A percentile compares a stretch with the other conserved stretches of the same genome.
phyloP scores from a whole-genome alignment of 2,797 vertebrate species.

The Chelon auratus region DNA sequence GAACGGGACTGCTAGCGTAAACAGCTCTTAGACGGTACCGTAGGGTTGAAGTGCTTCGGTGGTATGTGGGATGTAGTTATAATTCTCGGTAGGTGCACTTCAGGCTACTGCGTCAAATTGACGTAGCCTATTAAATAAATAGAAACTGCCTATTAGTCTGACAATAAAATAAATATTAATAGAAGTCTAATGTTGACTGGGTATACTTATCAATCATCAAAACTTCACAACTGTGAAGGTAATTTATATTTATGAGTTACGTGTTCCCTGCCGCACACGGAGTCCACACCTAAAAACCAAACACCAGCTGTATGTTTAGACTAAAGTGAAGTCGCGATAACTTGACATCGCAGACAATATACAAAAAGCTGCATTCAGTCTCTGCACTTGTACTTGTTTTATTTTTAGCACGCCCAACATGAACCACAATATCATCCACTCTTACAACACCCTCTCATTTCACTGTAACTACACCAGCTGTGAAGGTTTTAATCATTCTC shows the following conservation, averaged over 20 bases:
- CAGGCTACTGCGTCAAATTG: no score
- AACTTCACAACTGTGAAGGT: not conserved
- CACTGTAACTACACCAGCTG: conserved; percentile 17
- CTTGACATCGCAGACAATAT: not conserved
- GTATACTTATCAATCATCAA: not conserved
- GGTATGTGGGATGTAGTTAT: no score
- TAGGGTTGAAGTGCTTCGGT: no score
- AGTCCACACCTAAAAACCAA: conserved; percentile 11
- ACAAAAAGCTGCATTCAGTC: not conserved
- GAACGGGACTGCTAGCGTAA: no score
- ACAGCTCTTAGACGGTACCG: no score
- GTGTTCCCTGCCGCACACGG: not conserved
- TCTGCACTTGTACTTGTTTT: conserved; percentile 6
- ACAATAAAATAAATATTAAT: no score
- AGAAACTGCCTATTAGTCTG: no score
- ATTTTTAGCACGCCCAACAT: conserved; percentile 32
- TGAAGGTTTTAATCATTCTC: conserved; percentile 42
- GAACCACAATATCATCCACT: conserved; percentile 41
- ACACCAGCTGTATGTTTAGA: conserved; percentile 9
- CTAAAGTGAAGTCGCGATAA: not conserved
- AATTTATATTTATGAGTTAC: not conserved
- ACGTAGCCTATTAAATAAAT: no score
- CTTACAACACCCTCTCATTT: conserved; percentile 50
- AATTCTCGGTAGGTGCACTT: no score
- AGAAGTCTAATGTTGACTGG: not conserved